Evolutionary conservation across 2,888 invertebrate species (phyloP), one percentile per base, ranked within the genome.

Genomic region (Ophion slaviceki): DNA sequence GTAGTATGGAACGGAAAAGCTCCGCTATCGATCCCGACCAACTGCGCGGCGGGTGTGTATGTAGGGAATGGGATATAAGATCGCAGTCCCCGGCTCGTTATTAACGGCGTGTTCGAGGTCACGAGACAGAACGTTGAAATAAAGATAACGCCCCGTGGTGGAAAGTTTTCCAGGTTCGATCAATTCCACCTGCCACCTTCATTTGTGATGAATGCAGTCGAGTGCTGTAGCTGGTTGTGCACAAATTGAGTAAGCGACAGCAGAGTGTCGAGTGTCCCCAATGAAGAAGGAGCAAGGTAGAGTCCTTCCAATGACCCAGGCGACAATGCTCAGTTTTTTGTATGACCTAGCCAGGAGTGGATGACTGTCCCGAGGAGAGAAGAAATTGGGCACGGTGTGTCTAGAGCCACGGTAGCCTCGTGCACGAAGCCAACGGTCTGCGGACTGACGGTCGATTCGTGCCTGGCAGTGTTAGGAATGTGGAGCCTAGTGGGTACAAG

Each of bases 131-230:
- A 68, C 14, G 68, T 24, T 59, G 32, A 74, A 62, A 70, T 24
- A 59, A 59, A 57, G 10, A 72, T 36, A 36, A n/a, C n/a, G n/a
- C 67, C 24, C 14, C 47, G 57, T 57, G 61, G 20, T 28, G 75
- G 59, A 83, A 79, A 74, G n/a, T 74, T 75, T 70, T 47, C 47
- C 24, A 61, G 53, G 28, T 40, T 66, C 77, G 77, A 82, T 64
- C 66, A 47, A 67, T 70, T 79, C 59, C 59, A 53, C 76, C 53
- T 47, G 11, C 62, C 74, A 61, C 45, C 24, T 61, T 40, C 20
- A 28, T 74, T 20, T 24, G 11, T 74, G 40, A 45, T 0, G 47
- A 17, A 40, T 20, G 45, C 1, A 11, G 32, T 20, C 53, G 47
- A 59, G 20, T 28, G n/a, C 61, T 20, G 64, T 32, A 10, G 45